These are phyloP conservation scores for Lagria hirta DNA, from an alignment of 2,888 invertebrate genomes.

Conservation along the genomic window DNA sequence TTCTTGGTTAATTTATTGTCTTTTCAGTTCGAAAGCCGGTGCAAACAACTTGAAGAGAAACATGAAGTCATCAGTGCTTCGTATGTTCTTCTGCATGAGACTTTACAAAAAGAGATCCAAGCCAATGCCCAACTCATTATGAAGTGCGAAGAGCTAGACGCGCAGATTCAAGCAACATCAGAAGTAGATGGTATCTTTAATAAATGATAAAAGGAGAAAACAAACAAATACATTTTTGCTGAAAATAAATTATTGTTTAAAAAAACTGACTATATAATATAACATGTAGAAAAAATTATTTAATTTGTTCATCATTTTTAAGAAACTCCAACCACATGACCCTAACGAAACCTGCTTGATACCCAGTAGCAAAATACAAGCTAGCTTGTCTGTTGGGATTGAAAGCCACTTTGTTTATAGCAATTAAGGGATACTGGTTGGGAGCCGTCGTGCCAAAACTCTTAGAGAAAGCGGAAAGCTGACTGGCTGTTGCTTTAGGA, in stretches of 20 bases:
- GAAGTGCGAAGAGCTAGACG: constrained; percentile 7
- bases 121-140: constrained; percentile 4
- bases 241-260: constrained; percentile 16
- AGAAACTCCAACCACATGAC: constrained; percentile 44
- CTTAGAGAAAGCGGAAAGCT: constrained; percentile 12
- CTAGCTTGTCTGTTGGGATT: constrained; percentile 55
- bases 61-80: constrained; percentile 2
- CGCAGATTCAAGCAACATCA: constrained; percentile 1
- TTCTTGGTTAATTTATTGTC: too few relatives aligned
- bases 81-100: not conserved
- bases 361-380: constrained; percentile 53
- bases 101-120: constrained; percentile 8
- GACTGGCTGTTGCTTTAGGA: constrained; percentile 21
- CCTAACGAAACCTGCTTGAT: constrained; percentile 55
- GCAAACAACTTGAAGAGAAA: constrained; percentile 7
- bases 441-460: constrained; percentile 10
- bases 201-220: constrained; percentile 3
- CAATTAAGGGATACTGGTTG: constrained; percentile 45
- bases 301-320: constrained; percentile 34
- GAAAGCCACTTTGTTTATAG: constrained; percentile 50
- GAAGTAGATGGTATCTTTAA: not conserved
- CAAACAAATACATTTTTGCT: constrained; percentile 14
- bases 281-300: constrained; percentile 17
- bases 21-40: constrained; percentile 9
- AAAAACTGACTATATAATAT: constrained; percentile 11